Conservation (phyloP, 92 coral and sea anemone genomes). For the Epizoanthus stellaris region DNA sequence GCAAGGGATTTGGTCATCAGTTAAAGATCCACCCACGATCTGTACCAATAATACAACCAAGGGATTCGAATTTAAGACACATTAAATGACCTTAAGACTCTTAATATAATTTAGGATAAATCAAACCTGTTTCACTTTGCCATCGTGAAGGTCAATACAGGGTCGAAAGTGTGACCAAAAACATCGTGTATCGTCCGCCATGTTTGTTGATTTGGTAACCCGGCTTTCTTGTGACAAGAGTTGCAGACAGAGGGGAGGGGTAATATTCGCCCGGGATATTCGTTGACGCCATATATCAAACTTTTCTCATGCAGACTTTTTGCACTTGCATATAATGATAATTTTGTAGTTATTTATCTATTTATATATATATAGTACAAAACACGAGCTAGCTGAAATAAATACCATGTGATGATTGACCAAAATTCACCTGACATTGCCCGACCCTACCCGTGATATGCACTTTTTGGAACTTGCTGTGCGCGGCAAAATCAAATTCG, state of each 20-base stretch:
- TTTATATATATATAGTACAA: neutral
- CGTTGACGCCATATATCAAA: neutral
- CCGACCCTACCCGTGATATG: too few species aligned
- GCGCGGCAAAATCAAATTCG: slow-evolving; percentile 22
- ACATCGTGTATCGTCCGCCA: slow-evolving; percentile 7
- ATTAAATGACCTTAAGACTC: neutral
- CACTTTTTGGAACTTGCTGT: neutral
- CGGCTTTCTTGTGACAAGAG: neutral
- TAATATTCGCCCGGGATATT: neutral
- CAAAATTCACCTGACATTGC: too few species aligned
- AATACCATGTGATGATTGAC: too few species aligned
- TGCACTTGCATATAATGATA: neutral
- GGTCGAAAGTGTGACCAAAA: slow-evolving; percentile 46
- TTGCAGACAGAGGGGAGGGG: neutral
- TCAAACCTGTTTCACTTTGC: slow-evolving; percentile 63
- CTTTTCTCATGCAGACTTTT: neutral
- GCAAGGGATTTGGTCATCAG: too few species aligned
- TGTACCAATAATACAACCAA: neutral
- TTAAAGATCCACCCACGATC: slow-evolving; percentile 69
- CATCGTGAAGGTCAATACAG: slow-evolving; percentile 60
- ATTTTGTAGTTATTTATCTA: neutral
- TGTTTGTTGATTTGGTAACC: slow-evolving; percentile 23
- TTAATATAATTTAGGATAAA: neutral
- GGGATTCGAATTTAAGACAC: neutral
- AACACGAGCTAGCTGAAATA: too few species aligned